Evolutionary conservation across 2,113 vertebrate genomes (phyloP).

Genomic region (Hylia prasina): DNA sequence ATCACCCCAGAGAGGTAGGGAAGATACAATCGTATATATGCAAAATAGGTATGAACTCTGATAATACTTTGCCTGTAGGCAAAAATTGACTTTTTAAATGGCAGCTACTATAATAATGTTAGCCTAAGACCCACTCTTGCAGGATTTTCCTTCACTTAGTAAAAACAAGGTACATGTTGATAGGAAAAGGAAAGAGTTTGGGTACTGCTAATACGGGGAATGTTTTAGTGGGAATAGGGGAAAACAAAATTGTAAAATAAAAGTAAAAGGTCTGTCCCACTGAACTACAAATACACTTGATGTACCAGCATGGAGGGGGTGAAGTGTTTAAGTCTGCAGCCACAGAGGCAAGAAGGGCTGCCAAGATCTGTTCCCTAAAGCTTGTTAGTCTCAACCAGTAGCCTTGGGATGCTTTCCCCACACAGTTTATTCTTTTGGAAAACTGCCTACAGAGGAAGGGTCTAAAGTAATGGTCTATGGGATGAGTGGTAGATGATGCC

Average conservation of each 20-base stretch:
- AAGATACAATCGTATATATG: conserved; percentile 46
- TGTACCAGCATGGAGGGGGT: not conserved
- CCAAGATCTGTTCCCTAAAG: not conserved
- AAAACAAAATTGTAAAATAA: not conserved
- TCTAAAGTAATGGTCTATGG: not conserved
- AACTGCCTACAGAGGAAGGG: not conserved
- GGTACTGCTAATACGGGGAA: accelerated
- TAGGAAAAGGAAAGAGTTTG: not conserved
- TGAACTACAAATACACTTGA: not conserved
- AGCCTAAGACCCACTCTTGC: conserved; percentile 6
- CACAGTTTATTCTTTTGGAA: not conserved
- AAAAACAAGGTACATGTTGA: not conserved
- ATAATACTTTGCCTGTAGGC: conserved; percentile 63
- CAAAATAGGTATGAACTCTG: conserved; percentile 49
- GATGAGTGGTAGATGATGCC: not conserved
- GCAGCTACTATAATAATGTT: not conserved
- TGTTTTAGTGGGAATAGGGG: not conserved
- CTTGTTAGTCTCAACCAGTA: not conserved
- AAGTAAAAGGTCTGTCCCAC: not conserved
- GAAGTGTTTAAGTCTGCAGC: not conserved
- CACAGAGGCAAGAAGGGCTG: not conserved
- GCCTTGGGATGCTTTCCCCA: not conserved
- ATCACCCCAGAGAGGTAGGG: conserved; percentile 22
- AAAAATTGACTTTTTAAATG: conserved; percentile 66
- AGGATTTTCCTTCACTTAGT: conserved; percentile 10